Base-by-base conservation (phyloP, 2,113 vertebrate species). In the Cyphomyrus discorhynchus region DNA sequence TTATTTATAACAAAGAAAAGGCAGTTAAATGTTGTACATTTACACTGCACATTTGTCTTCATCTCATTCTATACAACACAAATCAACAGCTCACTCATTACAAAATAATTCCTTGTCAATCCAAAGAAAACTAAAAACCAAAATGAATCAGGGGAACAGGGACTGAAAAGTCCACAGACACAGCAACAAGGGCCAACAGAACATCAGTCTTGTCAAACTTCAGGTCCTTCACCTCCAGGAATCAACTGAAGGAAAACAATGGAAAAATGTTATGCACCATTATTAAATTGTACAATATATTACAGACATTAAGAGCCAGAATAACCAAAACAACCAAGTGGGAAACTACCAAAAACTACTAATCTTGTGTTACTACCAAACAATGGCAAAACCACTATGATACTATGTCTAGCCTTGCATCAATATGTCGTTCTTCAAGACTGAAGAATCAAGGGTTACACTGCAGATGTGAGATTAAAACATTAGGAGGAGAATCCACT, bases 211-310 rank as follows among this genome's bases (percentile, higher is more conserved):
- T 80, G 53, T 97, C 92, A 99, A 13, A 99, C 97, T 95, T 99
- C 98, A 56, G 98, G 98, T 90, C 98, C 98, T 97, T 99, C 98
- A 92, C 98, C 98, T 95, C 98, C 98, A 74, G 98, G 98, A 93
- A 99, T 98, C 91, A 99, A 96, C 98, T 99, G 93, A 39, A 94
- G 89, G 90, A 91, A 49, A 58, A 89, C 86, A 19, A 85, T 21
- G 66, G 39, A 47, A 5, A 82, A 50, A n/a, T 86, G 17, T 45
- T 82, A 84, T 9, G 9, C 17, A 46, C 45, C 19, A 46, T 39
- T 53, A 87, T 27, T 50, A 27, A 86, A 50, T 15, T 24, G 4
- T 27, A 86, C 10, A 27, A 86, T n/a, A 49, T 27, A n/a, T 49
- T 49, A 49, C 24, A 86, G 47, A 15, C 47, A 15, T n/a, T 49